These are phyloP conservation scores for Chiloscyllium punctatum DNA, from an alignment of 2,797 vertebrate species.

Conservation along the genomic window DNA sequence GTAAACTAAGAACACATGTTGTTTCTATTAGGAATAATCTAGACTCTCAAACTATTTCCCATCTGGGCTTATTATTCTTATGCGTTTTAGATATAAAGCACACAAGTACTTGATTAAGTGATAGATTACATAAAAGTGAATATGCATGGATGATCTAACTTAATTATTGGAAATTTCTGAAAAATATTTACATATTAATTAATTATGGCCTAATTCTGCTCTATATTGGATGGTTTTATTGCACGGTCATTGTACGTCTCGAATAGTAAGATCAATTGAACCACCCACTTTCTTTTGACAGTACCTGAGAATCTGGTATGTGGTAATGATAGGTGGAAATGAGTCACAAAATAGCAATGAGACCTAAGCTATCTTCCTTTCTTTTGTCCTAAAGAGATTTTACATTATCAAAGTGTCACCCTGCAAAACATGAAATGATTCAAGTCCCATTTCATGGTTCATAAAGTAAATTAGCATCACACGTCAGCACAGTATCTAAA, in stretches of 20 bases:
- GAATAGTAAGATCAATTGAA: not conserved
- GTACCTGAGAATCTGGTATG: not conserved
- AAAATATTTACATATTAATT: not conserved
- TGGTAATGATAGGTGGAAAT: not conserved
- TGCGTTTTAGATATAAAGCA: not conserved
- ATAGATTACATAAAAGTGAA: slow-evolving; percentile 17
- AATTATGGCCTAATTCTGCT: too few species aligned
- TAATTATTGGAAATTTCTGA: not conserved
- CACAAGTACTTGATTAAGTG: slow-evolving; percentile 4
- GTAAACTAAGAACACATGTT: slow-evolving; percentile 33
- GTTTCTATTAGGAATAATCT: slow-evolving; percentile 12
- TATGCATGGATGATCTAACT: not conserved
- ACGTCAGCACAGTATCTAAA: not conserved
- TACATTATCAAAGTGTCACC: not conserved
- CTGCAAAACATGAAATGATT: not conserved
- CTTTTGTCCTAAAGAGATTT: not conserved
- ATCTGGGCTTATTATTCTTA: slow-evolving; percentile 26
- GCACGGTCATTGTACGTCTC: not conserved
- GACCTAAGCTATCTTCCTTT: not conserved
- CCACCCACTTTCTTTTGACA: not conserved
- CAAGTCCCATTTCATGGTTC: not conserved
- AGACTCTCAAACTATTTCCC: slow-evolving; percentile 15
- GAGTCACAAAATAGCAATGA: not conserved
- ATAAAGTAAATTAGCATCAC: not conserved
- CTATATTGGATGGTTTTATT: not conserved